Evolutionary conservation across 2,113 vertebrate species (phyloP).

Genomic region (Mungos mungo): DNA sequence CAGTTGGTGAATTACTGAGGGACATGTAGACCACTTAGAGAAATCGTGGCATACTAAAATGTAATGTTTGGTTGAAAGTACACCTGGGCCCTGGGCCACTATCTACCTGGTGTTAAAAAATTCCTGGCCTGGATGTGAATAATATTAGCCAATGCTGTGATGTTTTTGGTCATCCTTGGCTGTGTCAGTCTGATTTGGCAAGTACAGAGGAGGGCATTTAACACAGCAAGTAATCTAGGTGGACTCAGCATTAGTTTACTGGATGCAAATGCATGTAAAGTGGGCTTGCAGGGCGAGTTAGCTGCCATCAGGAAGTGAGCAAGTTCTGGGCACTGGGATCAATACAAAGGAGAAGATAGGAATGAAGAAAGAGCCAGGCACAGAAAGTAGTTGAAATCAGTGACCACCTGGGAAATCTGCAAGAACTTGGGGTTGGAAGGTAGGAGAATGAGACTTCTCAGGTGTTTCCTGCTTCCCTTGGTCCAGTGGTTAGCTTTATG

Average conservation of each 20-base stretch:
- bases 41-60: not conserved
- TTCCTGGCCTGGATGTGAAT: not conserved
- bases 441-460: not conserved
- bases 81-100: not conserved
- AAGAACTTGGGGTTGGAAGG: not conserved
- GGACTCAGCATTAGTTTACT: not conserved
- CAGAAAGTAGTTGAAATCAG: not conserved
- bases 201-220: not conserved
- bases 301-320: not conserved
- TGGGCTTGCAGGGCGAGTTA: not conserved
- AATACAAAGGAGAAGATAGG: not conserved
- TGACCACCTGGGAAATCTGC: not conserved
- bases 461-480: not conserved
- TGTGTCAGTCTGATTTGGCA: no score
- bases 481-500: not conserved
- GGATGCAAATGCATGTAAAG: not conserved
- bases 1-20: not conserved
- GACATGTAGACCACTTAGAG: not conserved
- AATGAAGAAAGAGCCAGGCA: not conserved
- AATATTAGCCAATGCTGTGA: not conserved
- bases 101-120: not conserved
- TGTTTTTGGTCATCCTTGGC: not conserved
- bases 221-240: not conserved
- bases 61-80: not conserved
- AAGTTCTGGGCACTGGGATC: not conserved